Conservation (phyloP, 2,797 vertebrate genomes). For the Sebastes matsubarae region DNA sequence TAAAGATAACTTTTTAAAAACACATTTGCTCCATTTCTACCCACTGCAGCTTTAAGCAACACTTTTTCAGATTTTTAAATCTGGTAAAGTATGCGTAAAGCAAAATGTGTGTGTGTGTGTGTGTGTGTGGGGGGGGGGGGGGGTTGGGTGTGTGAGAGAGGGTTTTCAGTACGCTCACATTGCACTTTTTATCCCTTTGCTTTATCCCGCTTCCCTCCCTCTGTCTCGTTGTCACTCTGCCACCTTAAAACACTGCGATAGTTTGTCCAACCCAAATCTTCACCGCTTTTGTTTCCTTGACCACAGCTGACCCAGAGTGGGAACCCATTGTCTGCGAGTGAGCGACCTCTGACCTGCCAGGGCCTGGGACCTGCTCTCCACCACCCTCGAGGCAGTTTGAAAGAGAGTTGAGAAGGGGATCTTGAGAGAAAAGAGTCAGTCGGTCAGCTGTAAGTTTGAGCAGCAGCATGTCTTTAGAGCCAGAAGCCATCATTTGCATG, state of each 20-base stretch:
- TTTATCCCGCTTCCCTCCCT: slow-evolving; percentile 13
- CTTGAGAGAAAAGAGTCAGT: slow-evolving; percentile 17
- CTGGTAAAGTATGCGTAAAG: not conserved
- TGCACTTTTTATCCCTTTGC: slow-evolving; percentile 24
- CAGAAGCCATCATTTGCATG: slow-evolving; percentile 55
- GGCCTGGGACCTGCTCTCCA: slow-evolving; percentile 76
- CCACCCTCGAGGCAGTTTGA: slow-evolving; percentile 49
- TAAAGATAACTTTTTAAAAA: too few relatives aligned
- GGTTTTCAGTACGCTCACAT: slow-evolving; percentile 19
- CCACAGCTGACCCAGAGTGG: slow-evolving; percentile 70
- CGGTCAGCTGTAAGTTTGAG: not conserved
- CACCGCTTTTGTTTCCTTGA: slow-evolving; percentile 71
- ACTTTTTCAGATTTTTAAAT: slow-evolving; percentile 17
- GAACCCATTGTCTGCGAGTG: slow-evolving; percentile 60
- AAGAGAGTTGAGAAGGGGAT: slow-evolving; percentile 32
- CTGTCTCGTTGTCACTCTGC: slow-evolving; percentile 53
- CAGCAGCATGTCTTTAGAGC: not conserved
- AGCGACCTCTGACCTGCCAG: slow-evolving; percentile 67
- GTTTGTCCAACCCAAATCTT: slow-evolving; percentile 61
- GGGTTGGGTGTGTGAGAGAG: slow-evolving; percentile 1
- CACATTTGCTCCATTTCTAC: too few relatives aligned
- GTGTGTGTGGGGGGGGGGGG: not conserved
- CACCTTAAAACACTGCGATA: slow-evolving; percentile 48
- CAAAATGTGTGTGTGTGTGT: not conserved
- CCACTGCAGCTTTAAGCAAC: not conserved